Conservation (phyloP, 2,888 invertebrate species). For the Caradrina clavipalpis region DNA sequence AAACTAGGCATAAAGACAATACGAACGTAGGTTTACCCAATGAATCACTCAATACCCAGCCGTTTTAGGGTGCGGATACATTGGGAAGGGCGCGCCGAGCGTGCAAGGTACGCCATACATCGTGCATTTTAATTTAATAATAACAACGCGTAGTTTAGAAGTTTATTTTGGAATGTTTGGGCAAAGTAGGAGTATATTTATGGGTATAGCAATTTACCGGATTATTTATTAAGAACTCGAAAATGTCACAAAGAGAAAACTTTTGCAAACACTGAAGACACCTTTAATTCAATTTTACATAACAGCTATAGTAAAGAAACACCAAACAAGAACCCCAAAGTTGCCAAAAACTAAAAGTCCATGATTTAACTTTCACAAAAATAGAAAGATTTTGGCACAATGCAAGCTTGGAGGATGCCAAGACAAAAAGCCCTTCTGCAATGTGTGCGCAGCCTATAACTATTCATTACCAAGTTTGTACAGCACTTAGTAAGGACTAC, state of each 20-base stretch:
- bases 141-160: constrained; percentile 10
- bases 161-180: constrained; percentile 6
- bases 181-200: neutral
- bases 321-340: constrained; percentile 2
- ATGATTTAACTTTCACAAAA: constrained; percentile 11
- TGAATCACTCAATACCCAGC: constrained; percentile 54
- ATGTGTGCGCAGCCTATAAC: constrained; percentile 21
- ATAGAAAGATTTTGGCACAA: neutral
- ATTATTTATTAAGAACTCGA: too few relatives aligned
- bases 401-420: neutral
- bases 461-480: constrained; percentile 34
- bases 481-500: constrained; percentile 47
- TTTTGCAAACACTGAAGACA: too few relatives aligned
- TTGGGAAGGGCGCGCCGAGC: constrained; percentile 37
- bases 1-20: constrained; percentile 48
- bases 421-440: neutral
- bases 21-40: constrained; percentile 61
- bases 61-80: constrained; percentile 55
- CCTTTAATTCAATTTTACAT: neutral
- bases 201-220: too few relatives aligned
- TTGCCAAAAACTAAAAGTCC: neutral
- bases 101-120: constrained; percentile 37
- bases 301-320: neutral
- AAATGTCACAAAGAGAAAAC: too few relatives aligned
- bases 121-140: constrained; percentile 38